Evolutionary conservation across 1,140 invertebrate genomes (phyloP).

Genomic region (Sitophilus oryzae): DNA sequence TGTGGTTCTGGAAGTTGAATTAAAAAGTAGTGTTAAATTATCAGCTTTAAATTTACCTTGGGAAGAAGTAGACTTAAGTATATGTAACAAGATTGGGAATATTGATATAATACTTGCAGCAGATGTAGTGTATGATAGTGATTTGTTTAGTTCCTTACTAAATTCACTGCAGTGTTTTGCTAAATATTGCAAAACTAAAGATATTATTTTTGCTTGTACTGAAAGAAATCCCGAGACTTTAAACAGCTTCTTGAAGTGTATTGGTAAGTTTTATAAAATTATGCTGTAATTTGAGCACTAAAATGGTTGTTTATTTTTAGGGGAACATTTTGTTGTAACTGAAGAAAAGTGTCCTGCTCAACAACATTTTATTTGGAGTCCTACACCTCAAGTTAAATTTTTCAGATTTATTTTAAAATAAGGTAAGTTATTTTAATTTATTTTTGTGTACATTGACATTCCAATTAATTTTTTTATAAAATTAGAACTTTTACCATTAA

Average conservation of each 20-base stretch:
- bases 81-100: conserved; percentile 24
- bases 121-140: conserved; percentile 51
- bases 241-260: conserved; percentile 41
- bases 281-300: conserved; percentile 9
- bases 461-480: too few relatives aligned
- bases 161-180: conserved; percentile 42
- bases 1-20: background rate
- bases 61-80: conserved; percentile 45
- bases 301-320: conserved; percentile 7
- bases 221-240: conserved; percentile 49
- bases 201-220: conserved; percentile 47
- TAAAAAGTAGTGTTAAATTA: conserved; percentile 27
- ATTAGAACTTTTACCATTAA: too few relatives aligned
- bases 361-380: conserved; percentile 5
- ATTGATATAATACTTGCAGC: conserved; percentile 50
- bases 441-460: too few relatives aligned
- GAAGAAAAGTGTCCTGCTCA: conserved; percentile 4
- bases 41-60: conserved; percentile 46
- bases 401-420: conserved; percentile 4
- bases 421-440: background rate
- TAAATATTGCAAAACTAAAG: conserved; percentile 32
- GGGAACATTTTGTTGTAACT: background rate
- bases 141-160: conserved; percentile 43
- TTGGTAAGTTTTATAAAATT: conserved; percentile 39
- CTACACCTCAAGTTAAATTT: conserved; percentile 8